These are phyloP conservation scores for Pelvicachromis taeniatus DNA, from an alignment of 2,113 vertebrate species.

Conservation along the genomic window DNA sequence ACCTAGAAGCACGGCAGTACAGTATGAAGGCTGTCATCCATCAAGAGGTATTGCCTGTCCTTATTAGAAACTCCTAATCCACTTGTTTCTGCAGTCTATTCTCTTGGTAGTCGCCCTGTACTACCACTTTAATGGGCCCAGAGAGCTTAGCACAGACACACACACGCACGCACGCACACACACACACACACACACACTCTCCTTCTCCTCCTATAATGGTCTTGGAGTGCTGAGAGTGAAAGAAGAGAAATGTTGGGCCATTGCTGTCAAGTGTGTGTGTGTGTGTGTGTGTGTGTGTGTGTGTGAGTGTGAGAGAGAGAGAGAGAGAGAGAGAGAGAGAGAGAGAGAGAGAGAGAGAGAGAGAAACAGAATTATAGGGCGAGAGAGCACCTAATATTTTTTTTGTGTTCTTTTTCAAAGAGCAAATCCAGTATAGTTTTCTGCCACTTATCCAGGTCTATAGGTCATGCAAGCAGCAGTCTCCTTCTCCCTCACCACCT, in stretches of 20 bases:
- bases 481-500: background rate
- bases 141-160: background rate
- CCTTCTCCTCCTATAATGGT: background rate
- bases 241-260: background rate
- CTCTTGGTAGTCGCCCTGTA: constrained; percentile 43
- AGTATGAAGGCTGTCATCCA: constrained; percentile 64
- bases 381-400: background rate
- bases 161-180: background rate
- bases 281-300: background rate
- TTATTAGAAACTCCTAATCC: constrained; percentile 72
- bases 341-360: background rate
- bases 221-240: background rate
- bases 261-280: background rate
- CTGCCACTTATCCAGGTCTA: background rate
- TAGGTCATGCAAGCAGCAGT: background rate
- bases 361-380: background rate
- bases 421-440: background rate
- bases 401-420: background rate
- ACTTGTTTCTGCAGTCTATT: constrained; percentile 68
- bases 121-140: constrained; percentile 41
- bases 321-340: no score
- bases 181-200: background rate
- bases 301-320: background rate
- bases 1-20: background rate
- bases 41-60: constrained; percentile 68